These are phyloP conservation scores for Lacerta agilis DNA, from an alignment of 2,797 vertebrate genomes.

Conservation along the genomic window DNA sequence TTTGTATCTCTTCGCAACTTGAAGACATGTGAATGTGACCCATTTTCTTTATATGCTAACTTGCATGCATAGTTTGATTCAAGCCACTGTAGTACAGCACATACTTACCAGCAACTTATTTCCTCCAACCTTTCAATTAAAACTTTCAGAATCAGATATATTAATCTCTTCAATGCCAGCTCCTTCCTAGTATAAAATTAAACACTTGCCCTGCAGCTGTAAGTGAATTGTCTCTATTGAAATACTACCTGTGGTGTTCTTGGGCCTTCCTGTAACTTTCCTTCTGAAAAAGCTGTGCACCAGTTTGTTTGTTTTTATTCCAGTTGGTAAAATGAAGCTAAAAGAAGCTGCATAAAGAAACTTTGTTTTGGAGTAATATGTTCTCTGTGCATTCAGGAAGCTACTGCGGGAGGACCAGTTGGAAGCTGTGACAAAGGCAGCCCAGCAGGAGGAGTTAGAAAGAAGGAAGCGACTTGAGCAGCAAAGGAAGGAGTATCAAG, in stretches of 20 bases:
- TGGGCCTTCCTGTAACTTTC: not conserved
- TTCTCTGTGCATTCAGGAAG: conserved; percentile 82
- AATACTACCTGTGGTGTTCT: not conserved
- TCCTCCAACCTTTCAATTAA: not conserved
- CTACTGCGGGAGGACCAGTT: conserved; percentile 95
- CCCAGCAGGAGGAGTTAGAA: conserved; percentile 97
- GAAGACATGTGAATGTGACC: not conserved
- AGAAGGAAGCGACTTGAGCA: conserved; percentile 94
- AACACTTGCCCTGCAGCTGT: not conserved
- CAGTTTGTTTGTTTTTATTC: not conserved
- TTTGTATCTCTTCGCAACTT: not conserved
- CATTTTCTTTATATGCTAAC: conserved; percentile 10
- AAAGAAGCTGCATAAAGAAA: not conserved
- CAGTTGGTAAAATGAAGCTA: not conserved
- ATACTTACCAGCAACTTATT: not conserved
- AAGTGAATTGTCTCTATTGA: conserved; percentile 13
- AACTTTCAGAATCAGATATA: not conserved
- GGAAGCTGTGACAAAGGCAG: conserved; percentile 96
- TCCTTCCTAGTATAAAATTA: not conserved
- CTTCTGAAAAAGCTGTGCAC: not conserved
- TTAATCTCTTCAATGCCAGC: not conserved
- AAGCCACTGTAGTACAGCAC: not conserved
- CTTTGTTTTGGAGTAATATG: accelerated
- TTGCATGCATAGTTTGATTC: not conserved
- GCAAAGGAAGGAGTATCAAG: conserved; percentile 93